Percentiles rank a stretch among this genome's conserved stretches.
Conservation (phyloP, 2,113 vertebrate genomes). For the Cinclus mexicanus region DNA sequence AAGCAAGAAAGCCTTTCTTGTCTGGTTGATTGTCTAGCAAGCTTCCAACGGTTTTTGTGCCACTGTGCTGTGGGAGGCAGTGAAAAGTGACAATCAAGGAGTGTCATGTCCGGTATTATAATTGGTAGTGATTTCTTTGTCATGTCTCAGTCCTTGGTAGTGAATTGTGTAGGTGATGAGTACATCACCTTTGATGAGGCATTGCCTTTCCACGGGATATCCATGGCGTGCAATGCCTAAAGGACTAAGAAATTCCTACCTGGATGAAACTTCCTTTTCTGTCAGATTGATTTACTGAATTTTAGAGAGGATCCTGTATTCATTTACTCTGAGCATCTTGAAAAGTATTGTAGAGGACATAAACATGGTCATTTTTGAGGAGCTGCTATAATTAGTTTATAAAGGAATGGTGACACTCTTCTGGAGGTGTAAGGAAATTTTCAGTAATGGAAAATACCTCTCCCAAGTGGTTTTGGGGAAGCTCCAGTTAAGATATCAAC, state of each 20-base stretch:
- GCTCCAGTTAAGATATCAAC: neutral
- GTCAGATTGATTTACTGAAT: neutral
- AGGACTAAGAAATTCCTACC: neutral
- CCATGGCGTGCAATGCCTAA: neutral
- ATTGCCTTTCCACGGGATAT: neutral
- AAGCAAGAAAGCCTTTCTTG: neutral
- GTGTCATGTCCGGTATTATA: neutral
- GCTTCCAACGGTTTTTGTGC: neutral
- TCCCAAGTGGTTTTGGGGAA: neutral
- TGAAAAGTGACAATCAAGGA: neutral
- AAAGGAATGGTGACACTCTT: neutral
- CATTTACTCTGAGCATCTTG: neutral
- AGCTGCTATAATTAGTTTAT: neutral
- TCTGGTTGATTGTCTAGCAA: neutral
- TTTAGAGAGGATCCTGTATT: neutral
- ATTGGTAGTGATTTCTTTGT: neutral
- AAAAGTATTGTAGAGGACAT: neutral
- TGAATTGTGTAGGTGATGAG: neutral
- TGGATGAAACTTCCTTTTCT: neutral
- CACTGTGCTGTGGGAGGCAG: neutral
- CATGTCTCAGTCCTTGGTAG: neutral
- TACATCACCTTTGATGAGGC: too few relatives aligned
- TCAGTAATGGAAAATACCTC: neutral
- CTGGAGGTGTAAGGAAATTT: neutral
- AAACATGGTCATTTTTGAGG: neutral